Conservation (phyloP, 37 sponge, comb jelly and placozoan species). For the Corticium candelabrum region DNA sequence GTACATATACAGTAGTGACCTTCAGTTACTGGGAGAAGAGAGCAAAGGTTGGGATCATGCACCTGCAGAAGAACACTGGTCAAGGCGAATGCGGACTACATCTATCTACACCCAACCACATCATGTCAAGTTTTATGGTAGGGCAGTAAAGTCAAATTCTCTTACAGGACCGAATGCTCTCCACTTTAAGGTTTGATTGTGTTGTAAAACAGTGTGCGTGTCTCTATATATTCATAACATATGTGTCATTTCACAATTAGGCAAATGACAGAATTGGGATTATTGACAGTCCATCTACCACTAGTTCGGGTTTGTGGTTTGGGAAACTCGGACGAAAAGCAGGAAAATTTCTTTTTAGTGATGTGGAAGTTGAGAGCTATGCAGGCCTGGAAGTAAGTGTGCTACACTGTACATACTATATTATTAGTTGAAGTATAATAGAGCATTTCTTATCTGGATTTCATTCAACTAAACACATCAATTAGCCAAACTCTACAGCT, state of each 20-base stretch:
- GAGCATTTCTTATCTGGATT: no score
- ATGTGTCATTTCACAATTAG: background rate
- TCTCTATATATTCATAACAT: background rate
- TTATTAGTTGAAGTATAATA: no score
- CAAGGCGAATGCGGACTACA: background rate
- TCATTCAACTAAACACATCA: no score
- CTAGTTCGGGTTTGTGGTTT: background rate
- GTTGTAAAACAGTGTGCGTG: background rate
- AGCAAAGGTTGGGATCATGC: background rate
- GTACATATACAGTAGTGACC: background rate
- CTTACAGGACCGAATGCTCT: background rate
- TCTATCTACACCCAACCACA: background rate
- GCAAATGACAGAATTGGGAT: background rate
- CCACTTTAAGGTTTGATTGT: background rate
- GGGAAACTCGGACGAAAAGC: background rate
- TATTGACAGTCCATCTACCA: background rate
- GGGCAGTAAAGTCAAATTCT: background rate
- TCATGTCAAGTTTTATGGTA: background rate
- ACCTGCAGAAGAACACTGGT: background rate
- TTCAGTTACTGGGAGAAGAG: background rate
- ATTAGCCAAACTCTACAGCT: no score
- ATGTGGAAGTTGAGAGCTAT: no score
- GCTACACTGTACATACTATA: no score
- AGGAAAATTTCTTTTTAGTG: background rate
- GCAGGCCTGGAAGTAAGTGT: no score